Evolutionary conservation across 2,797 vertebrate species (phyloP).

Genomic region (Halcyon chelicuti): DNA sequence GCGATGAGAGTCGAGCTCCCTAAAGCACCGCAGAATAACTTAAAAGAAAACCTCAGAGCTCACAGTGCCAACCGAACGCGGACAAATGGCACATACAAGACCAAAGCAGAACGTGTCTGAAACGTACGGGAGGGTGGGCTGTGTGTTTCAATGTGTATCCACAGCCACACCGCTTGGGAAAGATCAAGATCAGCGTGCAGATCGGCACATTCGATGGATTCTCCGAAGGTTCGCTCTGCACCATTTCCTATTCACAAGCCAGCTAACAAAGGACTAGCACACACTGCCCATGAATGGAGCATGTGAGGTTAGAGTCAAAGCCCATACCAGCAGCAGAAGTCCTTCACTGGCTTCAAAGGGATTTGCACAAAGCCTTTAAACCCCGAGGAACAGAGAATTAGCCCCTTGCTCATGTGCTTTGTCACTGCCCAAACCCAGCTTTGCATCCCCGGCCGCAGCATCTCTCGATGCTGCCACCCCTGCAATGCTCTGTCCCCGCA

Average conservation of each 20-base stretch:
- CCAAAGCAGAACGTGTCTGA: neutral
- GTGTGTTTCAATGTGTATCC: neutral
- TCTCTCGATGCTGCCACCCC: neutral
- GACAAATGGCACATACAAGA: neutral
- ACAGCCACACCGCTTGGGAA: neutral
- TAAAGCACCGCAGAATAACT: neutral
- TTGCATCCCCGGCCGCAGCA: fast-evolving
- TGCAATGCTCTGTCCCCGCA: too few relatives aligned
- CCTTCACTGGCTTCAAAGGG: neutral
- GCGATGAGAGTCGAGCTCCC: conserved; percentile 8
- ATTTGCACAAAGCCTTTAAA: neutral
- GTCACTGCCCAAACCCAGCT: neutral
- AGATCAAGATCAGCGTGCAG: neutral
- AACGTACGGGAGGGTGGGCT: neutral
- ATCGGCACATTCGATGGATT: neutral
- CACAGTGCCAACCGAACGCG: neutral
- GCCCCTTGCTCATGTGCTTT: neutral
- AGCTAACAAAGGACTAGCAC: neutral
- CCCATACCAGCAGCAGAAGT: neutral
- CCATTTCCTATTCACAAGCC: neutral
- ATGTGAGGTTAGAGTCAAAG: neutral
- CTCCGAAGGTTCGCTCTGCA: neutral
- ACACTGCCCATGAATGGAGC: neutral
- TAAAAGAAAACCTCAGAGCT: conserved; percentile 21
- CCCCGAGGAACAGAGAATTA: neutral